These are phyloP conservation scores for Macrobrachium nipponense DNA, from an alignment of 1,140 invertebrate genomes.

Conservation along the genomic window DNA sequence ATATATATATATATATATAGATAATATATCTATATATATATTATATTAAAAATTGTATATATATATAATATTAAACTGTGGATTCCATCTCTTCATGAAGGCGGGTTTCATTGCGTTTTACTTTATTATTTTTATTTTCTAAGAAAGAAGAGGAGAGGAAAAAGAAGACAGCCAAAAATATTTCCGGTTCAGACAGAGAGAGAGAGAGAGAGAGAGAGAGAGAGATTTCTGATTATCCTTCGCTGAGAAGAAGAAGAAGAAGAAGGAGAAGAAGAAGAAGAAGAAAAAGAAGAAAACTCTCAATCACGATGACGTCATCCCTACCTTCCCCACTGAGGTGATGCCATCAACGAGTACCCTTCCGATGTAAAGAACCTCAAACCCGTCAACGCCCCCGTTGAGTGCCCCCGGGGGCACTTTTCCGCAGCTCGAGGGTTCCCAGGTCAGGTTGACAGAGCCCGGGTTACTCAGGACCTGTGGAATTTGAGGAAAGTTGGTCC, in stretches of 20 bases:
- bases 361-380: conserved; percentile 63
- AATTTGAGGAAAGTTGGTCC: too few relatives aligned
- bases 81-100: neutral
- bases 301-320: neutral
- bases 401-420: conserved; percentile 65
- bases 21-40: too few relatives aligned
- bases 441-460: conserved; percentile 43
- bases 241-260: neutral
- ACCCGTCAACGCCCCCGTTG: conserved; percentile 65
- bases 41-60: too few relatives aligned
- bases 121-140: too few relatives aligned
- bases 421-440: conserved; percentile 47
- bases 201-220: too few relatives aligned
- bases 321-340: conserved; percentile 62
- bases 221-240: neutral
- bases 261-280: neutral
- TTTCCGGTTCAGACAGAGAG: too few relatives aligned
- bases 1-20: too few relatives aligned
- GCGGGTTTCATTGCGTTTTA: neutral
- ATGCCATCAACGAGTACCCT: conserved; percentile 57
- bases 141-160: neutral
- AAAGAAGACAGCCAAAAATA: neutral
- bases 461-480: conserved; percentile 56
- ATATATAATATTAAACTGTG: too few relatives aligned
- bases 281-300: too few relatives aligned